These are phyloP conservation scores for Decapterus maruadsi DNA, from an alignment of 2,797 vertebrate genomes.

Conservation along the genomic window DNA sequence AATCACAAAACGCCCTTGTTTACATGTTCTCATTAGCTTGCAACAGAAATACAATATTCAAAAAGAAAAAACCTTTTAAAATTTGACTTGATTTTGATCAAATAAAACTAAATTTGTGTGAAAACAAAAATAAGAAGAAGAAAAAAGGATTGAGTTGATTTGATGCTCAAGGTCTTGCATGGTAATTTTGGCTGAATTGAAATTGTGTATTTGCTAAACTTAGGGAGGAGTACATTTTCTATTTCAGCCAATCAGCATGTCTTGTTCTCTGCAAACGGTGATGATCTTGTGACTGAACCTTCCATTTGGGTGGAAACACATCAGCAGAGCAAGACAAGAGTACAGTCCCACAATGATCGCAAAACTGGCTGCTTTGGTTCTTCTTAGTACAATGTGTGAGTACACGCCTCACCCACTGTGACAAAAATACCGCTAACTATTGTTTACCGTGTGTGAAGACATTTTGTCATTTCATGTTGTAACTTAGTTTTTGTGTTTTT, in stretches of 20 bases:
- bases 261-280: constrained; percentile 6
- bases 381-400: constrained; percentile 37
- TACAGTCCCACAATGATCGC: constrained; percentile 3
- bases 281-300: neutral
- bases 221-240: no score
- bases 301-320: constrained; percentile 17
- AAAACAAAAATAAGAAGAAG: no score
- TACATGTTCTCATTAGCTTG: no score
- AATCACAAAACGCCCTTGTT: no score
- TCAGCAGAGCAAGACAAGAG: neutral
- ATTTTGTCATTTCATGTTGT: neutral
- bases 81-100: no score
- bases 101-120: no score
- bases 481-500: neutral
- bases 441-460: neutral
- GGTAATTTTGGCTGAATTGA: no score
- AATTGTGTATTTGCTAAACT: no score
- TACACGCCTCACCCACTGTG: neutral
- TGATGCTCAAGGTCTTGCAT: no score
- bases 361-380: constrained; percentile 14
- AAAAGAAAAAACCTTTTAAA: no score
- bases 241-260: neutral
- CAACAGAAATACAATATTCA: no score
- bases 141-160: no score
- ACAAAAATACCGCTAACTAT: neutral